Percentiles rank a stretch among this genome's conserved stretches.
These are phyloP conservation scores for Atta cephalotes DNA, from an alignment of 1,140 invertebrate species.

Conservation along the genomic window DNA sequence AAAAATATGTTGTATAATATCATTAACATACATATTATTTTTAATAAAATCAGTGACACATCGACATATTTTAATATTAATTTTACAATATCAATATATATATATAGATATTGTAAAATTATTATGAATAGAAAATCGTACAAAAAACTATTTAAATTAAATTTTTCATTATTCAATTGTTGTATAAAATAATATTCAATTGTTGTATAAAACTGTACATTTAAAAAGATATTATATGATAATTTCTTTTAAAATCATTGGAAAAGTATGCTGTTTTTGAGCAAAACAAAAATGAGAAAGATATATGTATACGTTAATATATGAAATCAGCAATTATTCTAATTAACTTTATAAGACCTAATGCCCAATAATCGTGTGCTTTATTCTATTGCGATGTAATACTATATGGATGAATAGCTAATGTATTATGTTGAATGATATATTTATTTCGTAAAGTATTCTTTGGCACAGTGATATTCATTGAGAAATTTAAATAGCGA, in stretches of 20 bases:
- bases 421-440: not conserved
- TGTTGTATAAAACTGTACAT: slow-evolving; percentile 8
- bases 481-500: slow-evolving; percentile 66
- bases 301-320: not conserved
- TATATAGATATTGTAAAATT: no score
- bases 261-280: not conserved
- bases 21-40: not conserved
- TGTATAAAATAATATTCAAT: not conserved
- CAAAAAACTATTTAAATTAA: slow-evolving; percentile 9
- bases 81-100: not conserved
- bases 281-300: not conserved
- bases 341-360: slow-evolving; percentile 24
- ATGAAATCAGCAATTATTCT: not conserved
- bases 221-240: not conserved
- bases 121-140: not conserved
- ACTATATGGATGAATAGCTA: slow-evolving; percentile 5
- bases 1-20: slow-evolving; percentile 1
- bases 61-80: not conserved
- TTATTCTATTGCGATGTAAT: slow-evolving; percentile 8
- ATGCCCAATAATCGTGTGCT: slow-evolving; percentile 9
- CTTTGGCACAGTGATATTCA: not conserved
- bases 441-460: slow-evolving; percentile 43
- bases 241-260: slow-evolving; percentile 21
- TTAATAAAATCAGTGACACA: not conserved
- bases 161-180: not conserved